Evolutionary conservation across 2,797 vertebrate genomes (phyloP).

Genomic region (Sandelia bainsii): DNA sequence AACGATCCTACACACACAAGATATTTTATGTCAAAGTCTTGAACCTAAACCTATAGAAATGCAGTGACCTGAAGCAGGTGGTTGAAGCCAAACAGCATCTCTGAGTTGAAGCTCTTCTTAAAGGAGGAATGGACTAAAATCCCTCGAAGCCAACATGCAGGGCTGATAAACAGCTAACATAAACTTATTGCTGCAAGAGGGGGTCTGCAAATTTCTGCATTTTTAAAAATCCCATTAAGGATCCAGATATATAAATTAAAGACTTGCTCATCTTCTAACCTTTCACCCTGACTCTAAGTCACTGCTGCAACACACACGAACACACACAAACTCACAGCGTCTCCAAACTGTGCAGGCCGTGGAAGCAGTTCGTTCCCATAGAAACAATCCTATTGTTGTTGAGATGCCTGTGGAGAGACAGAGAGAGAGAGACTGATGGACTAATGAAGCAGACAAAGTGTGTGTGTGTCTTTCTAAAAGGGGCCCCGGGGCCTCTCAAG

Average conservation of each 20-base stretch:
- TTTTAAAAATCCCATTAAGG: slow-evolving; percentile 2
- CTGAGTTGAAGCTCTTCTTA: too few species aligned
- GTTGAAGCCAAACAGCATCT: too few species aligned
- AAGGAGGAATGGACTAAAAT: too few species aligned
- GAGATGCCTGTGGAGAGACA: slow-evolving; percentile 90
- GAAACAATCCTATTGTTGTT: slow-evolving; percentile 97
- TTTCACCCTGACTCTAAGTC: slow-evolving; percentile 61
- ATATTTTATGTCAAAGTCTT: too few species aligned
- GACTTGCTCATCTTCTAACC: slow-evolving; percentile 33
- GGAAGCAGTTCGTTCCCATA: slow-evolving; percentile 96
- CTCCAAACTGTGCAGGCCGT: slow-evolving; percentile 86
- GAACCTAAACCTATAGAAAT: too few species aligned
- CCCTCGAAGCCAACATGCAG: too few species aligned
- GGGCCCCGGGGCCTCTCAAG: slow-evolving; percentile 71
- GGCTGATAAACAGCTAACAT: too few species aligned
- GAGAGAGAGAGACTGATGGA: slow-evolving; percentile 71
- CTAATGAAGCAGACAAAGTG: slow-evolving; percentile 75
- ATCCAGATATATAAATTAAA: slow-evolving; percentile 25
- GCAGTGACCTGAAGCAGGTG: too few species aligned
- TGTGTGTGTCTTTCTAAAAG: slow-evolving; percentile 50
- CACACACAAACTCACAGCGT: slow-evolving; percentile 74
- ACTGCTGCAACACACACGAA: slow-evolving; percentile 77
- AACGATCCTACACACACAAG: too few species aligned
- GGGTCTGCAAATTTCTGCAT: too few species aligned
- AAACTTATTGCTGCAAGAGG: too few species aligned